Evolutionary conservation across 2,888 invertebrate species (phyloP).

Genomic region (Cactoblastis cactorum): DNA sequence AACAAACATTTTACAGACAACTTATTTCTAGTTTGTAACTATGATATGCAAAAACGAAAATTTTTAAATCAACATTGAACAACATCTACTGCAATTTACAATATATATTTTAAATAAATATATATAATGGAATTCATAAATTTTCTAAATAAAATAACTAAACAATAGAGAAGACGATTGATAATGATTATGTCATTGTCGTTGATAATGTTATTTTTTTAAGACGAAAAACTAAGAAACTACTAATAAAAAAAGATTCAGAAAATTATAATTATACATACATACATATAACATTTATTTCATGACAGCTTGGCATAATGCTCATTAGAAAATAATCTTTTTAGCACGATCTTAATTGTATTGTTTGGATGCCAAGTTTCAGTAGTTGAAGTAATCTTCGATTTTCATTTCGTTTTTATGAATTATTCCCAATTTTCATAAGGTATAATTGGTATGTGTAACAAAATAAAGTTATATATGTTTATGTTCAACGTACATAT

Average conservation of each 20-base stretch:
- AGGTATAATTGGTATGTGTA: neutral
- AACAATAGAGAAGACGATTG: too few species aligned
- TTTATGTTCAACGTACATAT: too few species aligned
- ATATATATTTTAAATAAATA: neutral
- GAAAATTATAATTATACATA: too few species aligned
- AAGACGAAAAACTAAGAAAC: too few species aligned
- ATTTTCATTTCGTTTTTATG: neutral
- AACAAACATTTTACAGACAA: conserved; percentile 6
- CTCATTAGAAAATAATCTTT: neutral
- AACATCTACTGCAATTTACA: neutral
- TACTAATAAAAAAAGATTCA: too few species aligned
- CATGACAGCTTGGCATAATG: neutral
- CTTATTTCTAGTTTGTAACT: neutral
- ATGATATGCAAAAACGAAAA: conserved; percentile 6
- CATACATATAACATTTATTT: too few species aligned
- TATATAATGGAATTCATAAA: neutral
- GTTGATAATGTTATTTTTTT: too few species aligned
- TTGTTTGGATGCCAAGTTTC: neutral
- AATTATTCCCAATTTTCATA: too few species aligned
- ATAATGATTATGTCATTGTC: too few species aligned
- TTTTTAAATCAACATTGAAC: neutral
- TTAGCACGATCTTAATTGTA: neutral
- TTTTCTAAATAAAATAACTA: too few species aligned
- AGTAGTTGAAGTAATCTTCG: neutral
- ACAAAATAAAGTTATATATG: neutral